phyloP scores from a whole-genome alignment of 2,888 invertebrate species.

The Zygothrica quintamaculata region DNA sequence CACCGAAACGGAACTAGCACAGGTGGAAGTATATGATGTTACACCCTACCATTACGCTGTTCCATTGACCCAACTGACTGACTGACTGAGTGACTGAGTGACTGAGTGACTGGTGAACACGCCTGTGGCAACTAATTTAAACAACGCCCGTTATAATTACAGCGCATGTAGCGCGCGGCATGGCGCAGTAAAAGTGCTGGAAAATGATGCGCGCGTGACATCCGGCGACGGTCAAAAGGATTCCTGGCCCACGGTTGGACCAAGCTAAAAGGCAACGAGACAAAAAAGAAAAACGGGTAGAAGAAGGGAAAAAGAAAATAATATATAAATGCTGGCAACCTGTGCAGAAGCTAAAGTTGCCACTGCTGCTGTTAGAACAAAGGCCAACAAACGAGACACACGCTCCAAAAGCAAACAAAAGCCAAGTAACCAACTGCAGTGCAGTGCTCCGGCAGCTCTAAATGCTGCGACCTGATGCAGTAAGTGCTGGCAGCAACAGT shows the following conservation, averaged over 20 bases:
- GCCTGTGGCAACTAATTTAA: conserved; percentile 67
- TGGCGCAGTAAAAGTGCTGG: conserved; percentile 63
- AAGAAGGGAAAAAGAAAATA: background rate
- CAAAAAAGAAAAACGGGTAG: conserved; percentile 16
- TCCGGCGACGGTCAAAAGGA: conserved; percentile 46
- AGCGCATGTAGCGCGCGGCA: conserved; percentile 11
- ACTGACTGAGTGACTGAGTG: background rate
- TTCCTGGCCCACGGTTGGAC: conserved; percentile 3
- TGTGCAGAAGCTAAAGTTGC: conserved; percentile 32
- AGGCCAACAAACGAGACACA: conserved; percentile 55
- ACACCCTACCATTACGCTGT: background rate
- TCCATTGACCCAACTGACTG: conserved; percentile 1
- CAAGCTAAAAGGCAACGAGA: conserved; percentile 28
- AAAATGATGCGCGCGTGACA: conserved; percentile 78
- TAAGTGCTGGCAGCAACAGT: background rate
- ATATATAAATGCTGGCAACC: conserved; percentile 39
- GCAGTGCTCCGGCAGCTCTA: conserved; percentile 19
- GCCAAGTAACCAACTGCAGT: conserved; percentile 39
- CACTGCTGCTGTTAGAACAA: conserved; percentile 60
- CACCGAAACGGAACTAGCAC: conserved; percentile 22
- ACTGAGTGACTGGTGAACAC: conserved; percentile 7
- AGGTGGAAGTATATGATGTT: conserved; percentile 24
- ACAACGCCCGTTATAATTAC: conserved; percentile 69
- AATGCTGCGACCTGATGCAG: background rate
- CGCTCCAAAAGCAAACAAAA: conserved; percentile 59